A percentile compares a stretch with the other conserved stretches of the same genome.
Conservation (phyloP, 2,113 vertebrate species). For the Phoxinus phoxinus region DNA sequence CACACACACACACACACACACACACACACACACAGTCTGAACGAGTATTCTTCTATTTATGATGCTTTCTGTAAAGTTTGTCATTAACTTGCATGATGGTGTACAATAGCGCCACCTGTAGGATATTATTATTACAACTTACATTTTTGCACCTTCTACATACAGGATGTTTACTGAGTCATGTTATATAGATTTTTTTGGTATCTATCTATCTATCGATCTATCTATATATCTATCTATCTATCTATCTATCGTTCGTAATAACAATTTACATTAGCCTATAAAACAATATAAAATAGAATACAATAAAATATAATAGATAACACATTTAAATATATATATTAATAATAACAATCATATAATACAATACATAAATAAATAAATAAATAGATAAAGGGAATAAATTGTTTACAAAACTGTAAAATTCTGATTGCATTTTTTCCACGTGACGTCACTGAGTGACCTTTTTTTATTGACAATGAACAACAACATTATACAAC, state of each 20-base stretch:
- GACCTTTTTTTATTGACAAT: constrained; percentile 18
- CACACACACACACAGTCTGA: too few species aligned
- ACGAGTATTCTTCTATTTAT: background rate
- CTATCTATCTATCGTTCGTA: too few species aligned
- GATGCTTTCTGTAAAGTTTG: background rate
- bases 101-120: constrained; percentile 13
- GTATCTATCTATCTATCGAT: too few species aligned
- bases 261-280: background rate
- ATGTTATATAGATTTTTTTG: too few species aligned
- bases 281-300: background rate
- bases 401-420: background rate
- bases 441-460: constrained; percentile 57
- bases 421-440: constrained; percentile 49
- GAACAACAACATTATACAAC: constrained; percentile 34
- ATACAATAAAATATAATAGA: background rate
- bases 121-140: background rate
- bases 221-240: too few species aligned
- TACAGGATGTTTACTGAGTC: too few species aligned
- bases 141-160: background rate
- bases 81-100: background rate
- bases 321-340: background rate
- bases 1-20: too few species aligned
- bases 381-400: background rate
- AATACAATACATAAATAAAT: constrained; percentile 60
- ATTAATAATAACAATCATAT: constrained; percentile 10